Evolutionary conservation across 37 sponge, comb jelly and placozoan species (phyloP).

Genomic region (Haliclona indistincta): DNA sequence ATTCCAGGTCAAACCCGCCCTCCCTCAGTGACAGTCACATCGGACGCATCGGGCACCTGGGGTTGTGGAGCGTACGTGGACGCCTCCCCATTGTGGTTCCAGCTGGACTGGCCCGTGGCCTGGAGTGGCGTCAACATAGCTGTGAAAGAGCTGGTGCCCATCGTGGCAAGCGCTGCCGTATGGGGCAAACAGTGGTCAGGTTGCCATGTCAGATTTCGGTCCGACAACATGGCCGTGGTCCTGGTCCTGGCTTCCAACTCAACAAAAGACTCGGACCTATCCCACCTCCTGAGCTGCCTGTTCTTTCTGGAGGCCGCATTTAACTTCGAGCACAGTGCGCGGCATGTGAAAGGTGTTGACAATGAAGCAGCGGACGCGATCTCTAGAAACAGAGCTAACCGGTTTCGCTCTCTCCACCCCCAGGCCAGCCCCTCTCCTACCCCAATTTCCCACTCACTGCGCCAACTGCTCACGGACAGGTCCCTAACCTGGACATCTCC

Average conservation of each 20-base stretch:
- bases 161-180: constrained; percentile 34
- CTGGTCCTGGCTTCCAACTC: constrained; percentile 5
- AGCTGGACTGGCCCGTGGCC: constrained; percentile 18
- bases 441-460: not conserved
- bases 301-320: constrained; percentile 26
- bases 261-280: constrained; percentile 16
- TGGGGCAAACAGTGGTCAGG: constrained; percentile 61
- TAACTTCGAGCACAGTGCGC: constrained; percentile 1
- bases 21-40: not conserved
- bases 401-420: constrained; percentile 10
- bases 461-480: constrained; percentile 7
- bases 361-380: constrained; percentile 56
- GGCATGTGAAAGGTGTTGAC: constrained; percentile 28
- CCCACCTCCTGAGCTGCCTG: constrained; percentile 55
- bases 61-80: constrained; percentile 42
- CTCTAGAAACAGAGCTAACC: constrained; percentile 3
- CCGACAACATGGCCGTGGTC: constrained; percentile 54
- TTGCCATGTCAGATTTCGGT: constrained; percentile 1
- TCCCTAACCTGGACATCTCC: constrained; percentile 32
- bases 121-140: constrained; percentile 28
- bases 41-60: constrained; percentile 43
- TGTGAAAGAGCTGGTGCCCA: constrained; percentile 54
- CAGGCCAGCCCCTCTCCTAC: constrained; percentile 7
- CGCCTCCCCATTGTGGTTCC: constrained; percentile 38
- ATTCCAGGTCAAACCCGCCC: not conserved